These are phyloP conservation scores for Cephus pygmeus DNA, from an alignment of 2,888 invertebrate genomes.

Conservation along the genomic window DNA sequence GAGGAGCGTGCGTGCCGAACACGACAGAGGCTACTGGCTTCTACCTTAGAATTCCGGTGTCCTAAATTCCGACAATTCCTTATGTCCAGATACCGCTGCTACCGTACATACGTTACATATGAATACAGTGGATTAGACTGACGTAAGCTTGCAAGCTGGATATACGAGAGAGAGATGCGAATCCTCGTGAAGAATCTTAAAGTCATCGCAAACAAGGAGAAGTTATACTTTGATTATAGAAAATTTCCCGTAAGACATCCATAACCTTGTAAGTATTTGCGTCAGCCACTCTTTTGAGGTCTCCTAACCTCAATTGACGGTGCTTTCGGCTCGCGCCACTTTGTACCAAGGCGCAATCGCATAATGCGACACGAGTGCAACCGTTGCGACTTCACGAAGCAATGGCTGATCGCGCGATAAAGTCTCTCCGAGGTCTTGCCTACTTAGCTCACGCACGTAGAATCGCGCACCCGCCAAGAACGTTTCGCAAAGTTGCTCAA, in stretches of 20 bases:
- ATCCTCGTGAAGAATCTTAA: background rate
- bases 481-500: background rate
- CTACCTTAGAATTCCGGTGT: conserved; percentile 4
- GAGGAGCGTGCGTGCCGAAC: conserved; percentile 14
- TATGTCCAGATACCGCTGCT: conserved; percentile 29
- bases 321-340: background rate
- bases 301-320: background rate
- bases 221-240: background rate
- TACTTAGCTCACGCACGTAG: background rate
- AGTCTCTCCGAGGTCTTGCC: background rate
- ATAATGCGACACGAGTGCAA: background rate
- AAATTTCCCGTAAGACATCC: background rate
- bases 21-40: background rate
- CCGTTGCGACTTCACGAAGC: background rate
- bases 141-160: background rate
- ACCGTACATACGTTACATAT: conserved; percentile 2
- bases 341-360: background rate
- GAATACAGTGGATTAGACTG: background rate
- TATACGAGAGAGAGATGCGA: background rate
- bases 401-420: background rate
- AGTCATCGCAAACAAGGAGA: background rate
- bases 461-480: background rate
- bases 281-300: background rate
- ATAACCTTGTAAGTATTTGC: background rate
- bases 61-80: conserved; percentile 44